Evolutionary conservation across 2,888 invertebrate species (phyloP), one percentile per base, ranked within the genome.

Genomic region (Plagodis pulveraria): DNA sequence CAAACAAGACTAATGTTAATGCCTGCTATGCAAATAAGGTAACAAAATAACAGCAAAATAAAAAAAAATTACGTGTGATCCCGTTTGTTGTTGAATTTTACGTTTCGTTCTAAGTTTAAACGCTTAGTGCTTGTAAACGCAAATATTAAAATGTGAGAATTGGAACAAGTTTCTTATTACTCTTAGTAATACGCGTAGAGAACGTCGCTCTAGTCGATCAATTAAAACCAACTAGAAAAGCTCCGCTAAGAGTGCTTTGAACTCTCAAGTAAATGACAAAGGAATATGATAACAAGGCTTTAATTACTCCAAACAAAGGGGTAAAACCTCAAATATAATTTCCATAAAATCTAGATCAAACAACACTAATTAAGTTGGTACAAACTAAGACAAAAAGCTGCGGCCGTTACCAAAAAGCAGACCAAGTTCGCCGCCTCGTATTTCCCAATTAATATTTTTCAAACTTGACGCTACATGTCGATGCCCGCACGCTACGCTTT

Each of bases 401-500:
- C 42, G 33, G 36, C 42, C 38, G 6, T 10, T 43, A n/a, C 7
- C 8, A 22, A 5, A 22, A 10, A 10, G 42, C 42, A 34, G 49
- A n/a, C 42, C 10, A 33, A 45, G 46, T 41, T 46, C 36, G 22
- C 35, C 10, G 12, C 44, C 48, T 54, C 36, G 54, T 47, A 43
- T 61, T 45, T 46, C 43, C 57, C 50, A 63, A 65, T 65, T 62
- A 65, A 46, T 61, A 59, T 60, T 64, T 63, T 59, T 56, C 41
- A 22, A 50, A 66, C 56, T 54, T 52, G 49, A 36, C n/a, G 11
- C 32, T 8, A 48, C 50, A 38, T 59, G 58, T 69, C 65, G 63
- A 74, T 72, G 66, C 67, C 63, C 65, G 33, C 35, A 67, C 69
- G 66, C 62, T 59, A 60, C 56, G 70, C 65, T 73, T 79, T 75